Evolutionary conservation across 2,113 vertebrate genomes (phyloP).

Genomic region (Trogon melanurus): DNA sequence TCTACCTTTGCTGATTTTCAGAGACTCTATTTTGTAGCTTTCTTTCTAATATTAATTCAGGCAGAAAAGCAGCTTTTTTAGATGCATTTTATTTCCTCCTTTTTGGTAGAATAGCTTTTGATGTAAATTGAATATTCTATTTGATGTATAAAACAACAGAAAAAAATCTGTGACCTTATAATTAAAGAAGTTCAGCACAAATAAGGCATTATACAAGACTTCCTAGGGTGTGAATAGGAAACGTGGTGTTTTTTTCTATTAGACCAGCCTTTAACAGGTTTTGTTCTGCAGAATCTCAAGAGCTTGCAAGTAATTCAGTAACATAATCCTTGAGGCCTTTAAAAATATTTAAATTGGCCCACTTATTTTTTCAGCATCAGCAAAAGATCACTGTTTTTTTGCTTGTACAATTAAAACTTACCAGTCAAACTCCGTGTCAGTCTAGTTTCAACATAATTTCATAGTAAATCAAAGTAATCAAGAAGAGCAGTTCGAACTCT

Average conservation of each 20-base stretch:
- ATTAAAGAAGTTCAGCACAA: conserved; percentile 34
- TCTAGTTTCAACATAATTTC: not conserved
- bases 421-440: not conserved
- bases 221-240: conserved; percentile 22
- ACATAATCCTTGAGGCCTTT: conserved; percentile 11
- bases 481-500: not conserved
- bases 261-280: not conserved
- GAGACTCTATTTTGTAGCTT: not conserved
- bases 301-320: not conserved
- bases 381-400: not conserved
- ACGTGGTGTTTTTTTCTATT: not conserved
- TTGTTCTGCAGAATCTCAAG: not conserved
- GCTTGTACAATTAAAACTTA: conserved; percentile 17
- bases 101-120: conserved; percentile 5
- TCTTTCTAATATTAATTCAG: conserved; percentile 3
- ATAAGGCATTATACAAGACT: conserved; percentile 16
- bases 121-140: conserved; percentile 53
- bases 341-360: conserved; percentile 19
- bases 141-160: conserved; percentile 1
- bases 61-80: not conserved
- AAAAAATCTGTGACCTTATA: not conserved
- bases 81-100: not conserved
- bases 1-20: not conserved
- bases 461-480: not conserved
- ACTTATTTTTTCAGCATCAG: conserved; percentile 36